phyloP scores from a whole-genome alignment of 2,888 invertebrate species.

The Coenonympha glycerion region DNA sequence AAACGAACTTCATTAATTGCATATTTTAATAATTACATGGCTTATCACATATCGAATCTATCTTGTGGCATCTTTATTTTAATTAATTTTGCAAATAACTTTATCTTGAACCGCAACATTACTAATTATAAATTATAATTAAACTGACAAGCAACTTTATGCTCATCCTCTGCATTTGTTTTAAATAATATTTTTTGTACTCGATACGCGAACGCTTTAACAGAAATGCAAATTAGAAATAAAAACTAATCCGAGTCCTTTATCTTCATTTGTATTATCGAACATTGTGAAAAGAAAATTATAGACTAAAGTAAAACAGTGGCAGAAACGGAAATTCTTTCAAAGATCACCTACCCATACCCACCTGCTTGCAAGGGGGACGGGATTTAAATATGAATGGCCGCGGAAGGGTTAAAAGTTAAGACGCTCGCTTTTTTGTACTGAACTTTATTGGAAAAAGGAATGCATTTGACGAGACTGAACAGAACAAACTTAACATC shows the following conservation, averaged over 20 bases:
- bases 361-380: conserved; percentile 60
- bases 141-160: no score
- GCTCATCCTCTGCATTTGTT: no score
- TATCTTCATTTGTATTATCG: conserved; percentile 25
- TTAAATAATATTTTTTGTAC: no score
- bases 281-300: conserved; percentile 30
- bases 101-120: no score
- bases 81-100: no score
- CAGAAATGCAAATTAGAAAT: conserved; percentile 8
- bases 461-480: conserved; percentile 6
- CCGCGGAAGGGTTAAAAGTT: conserved; percentile 65
- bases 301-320: conserved; percentile 33
- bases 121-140: no score
- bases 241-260: conserved; percentile 21
- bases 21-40: no score
- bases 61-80: no score
- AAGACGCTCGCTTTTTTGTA: conserved; percentile 45
- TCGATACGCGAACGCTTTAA: no score
- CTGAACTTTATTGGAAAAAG: conserved; percentile 21
- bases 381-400: conserved; percentile 64
- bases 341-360: conserved; percentile 45
- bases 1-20: no score
- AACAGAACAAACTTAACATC: background rate
- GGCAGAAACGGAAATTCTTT: conserved; percentile 57
- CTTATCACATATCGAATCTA: no score